These are phyloP conservation scores for Leuciscus idus DNA, from an alignment of 2,113 vertebrate genomes.

Conservation along the genomic window DNA sequence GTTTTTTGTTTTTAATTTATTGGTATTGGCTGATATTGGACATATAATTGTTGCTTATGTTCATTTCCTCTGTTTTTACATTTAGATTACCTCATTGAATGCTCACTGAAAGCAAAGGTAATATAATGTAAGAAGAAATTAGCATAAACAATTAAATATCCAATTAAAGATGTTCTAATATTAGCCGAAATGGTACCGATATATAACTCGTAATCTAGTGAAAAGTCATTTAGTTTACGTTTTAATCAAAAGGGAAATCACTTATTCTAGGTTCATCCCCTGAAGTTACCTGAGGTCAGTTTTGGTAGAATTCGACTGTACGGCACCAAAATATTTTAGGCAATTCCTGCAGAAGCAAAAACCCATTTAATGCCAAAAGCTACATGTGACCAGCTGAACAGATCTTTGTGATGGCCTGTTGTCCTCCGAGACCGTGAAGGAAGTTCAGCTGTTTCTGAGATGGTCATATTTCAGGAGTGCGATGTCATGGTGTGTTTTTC, in stretches of 20 bases:
- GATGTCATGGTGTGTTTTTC: slow-evolving; percentile 34
- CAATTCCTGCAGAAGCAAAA: background rate
- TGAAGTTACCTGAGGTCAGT: background rate
- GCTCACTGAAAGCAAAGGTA: background rate
- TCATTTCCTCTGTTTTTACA: background rate
- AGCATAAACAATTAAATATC: background rate
- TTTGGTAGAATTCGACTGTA: background rate
- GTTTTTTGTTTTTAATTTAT: background rate
- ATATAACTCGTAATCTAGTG: background rate
- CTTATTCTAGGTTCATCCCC: background rate
- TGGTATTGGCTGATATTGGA: background rate
- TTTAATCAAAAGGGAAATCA: background rate
- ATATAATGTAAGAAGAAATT: background rate
- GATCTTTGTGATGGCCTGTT: slow-evolving; percentile 18
- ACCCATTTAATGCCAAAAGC: background rate
- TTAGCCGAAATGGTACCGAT: background rate
- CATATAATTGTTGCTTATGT: background rate
- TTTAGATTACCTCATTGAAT: background rate
- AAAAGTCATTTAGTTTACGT: background rate
- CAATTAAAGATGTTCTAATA: background rate
- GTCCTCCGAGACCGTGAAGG: background rate
- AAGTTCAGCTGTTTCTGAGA: background rate
- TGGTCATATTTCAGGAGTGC: slow-evolving; percentile 25
- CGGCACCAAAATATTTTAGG: background rate
- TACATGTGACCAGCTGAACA: background rate